A percentile compares a stretch with the other conserved stretches of the same genome.
These are phyloP conservation scores for Globodera rostochiensis DNA, from an alignment of 1,140 invertebrate genomes.

Conservation along the genomic window DNA sequence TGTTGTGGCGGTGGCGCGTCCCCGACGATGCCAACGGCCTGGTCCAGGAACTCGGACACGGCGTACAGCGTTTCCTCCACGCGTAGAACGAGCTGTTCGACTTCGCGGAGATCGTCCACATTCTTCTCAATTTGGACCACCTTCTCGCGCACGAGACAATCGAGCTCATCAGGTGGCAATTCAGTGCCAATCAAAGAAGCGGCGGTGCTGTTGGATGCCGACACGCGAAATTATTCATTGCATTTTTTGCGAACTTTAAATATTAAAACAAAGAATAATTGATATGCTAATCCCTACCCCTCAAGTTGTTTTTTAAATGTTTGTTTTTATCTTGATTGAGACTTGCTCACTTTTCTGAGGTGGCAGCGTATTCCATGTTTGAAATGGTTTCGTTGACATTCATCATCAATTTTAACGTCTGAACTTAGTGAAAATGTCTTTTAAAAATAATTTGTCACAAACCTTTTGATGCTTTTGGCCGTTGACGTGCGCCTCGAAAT, in stretches of 20 bases:
- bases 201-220: not conserved
- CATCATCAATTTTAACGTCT: conserved; percentile 16
- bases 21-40: not conserved
- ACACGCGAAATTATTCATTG: not conserved
- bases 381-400: conserved; percentile 8
- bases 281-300: too few relatives aligned
- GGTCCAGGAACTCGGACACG: conserved; percentile 11
- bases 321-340: not conserved
- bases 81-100: conserved; percentile 10
- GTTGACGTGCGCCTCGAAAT: conserved; percentile 3
- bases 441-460: not conserved
- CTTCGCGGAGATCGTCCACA: not conserved
- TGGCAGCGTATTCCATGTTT: not conserved
- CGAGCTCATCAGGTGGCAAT: not conserved
- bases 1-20: not conserved
- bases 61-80: conserved; percentile 19
- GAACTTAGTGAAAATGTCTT: not conserved
- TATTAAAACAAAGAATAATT: too few relatives aligned
- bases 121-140: conserved; percentile 5
- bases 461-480: conserved; percentile 31
- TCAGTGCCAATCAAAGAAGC: not conserved
- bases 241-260: not conserved
- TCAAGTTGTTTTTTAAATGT: not conserved
- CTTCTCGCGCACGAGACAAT: conserved; percentile 15
- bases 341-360: not conserved